Conservation (phyloP, 1,140 invertebrate species). For the Diuraphis noxia region DNA sequence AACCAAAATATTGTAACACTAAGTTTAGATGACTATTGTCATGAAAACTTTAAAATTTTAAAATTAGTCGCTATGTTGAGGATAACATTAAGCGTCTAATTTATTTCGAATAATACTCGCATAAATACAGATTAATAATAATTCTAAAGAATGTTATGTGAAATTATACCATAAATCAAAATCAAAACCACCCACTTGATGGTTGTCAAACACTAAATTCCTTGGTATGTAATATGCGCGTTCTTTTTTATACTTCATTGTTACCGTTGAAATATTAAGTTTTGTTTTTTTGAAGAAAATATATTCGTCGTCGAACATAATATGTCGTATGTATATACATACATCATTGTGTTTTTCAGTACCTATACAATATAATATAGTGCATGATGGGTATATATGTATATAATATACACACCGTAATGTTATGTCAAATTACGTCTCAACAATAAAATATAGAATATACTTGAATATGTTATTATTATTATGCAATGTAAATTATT, state of each 20-base stretch:
- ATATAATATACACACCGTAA: not conserved
- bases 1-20: too few relatives aligned
- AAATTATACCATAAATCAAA: not conserved
- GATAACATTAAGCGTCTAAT: not conserved
- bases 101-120: not conserved
- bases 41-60: too few relatives aligned
- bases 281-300: conserved; percentile 15
- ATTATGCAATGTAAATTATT: conserved; percentile 13
- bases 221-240: not conserved
- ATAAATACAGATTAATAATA: not conserved
- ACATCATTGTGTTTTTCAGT: not conserved
- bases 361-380: too few relatives aligned
- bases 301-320: not conserved
- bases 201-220: not conserved
- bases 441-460: conserved; percentile 7
- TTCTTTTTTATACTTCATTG: not conserved
- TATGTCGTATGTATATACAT: not conserved
- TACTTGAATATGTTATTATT: not conserved
- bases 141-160: not conserved
- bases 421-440: conserved; percentile 15
- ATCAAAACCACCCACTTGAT: conserved; percentile 1
- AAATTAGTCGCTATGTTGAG: not conserved
- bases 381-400: too few relatives aligned
- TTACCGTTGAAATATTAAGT: not conserved
- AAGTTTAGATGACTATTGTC: too few relatives aligned